phyloP scores from a whole-genome alignment of 2,888 invertebrate species.

The Ecliptopera silaceata region DNA sequence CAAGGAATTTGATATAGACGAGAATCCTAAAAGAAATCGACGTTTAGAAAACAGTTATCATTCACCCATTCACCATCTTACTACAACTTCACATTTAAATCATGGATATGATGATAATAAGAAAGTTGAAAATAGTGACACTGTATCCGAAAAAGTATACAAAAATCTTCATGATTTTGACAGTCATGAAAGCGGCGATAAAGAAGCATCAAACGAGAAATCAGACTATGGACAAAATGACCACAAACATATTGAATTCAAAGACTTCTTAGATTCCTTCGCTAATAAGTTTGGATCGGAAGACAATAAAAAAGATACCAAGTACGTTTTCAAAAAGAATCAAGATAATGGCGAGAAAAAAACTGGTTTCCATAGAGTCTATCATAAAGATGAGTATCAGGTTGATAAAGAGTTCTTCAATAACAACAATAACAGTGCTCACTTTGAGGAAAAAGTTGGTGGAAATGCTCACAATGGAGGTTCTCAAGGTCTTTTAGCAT shows the following conservation, averaged over 20 bases:
- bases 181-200: slow-evolving; percentile 45
- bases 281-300: slow-evolving; percentile 65
- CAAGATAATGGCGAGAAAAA: slow-evolving; percentile 64
- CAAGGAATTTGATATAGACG: slow-evolving; percentile 49
- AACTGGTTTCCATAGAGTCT: slow-evolving; percentile 68
- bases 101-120: slow-evolving; percentile 8
- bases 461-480: slow-evolving; percentile 53
- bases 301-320: slow-evolving; percentile 53
- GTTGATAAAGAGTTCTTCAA: slow-evolving; percentile 72
- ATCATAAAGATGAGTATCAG: slow-evolving; percentile 72
- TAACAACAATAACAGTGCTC: slow-evolving; percentile 56
- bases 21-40: slow-evolving; percentile 41
- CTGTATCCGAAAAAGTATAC: slow-evolving; percentile 41
- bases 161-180: slow-evolving; percentile 44
- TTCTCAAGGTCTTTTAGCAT: slow-evolving; percentile 53
- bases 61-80: not conserved
- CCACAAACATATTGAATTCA: slow-evolving; percentile 53
- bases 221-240: slow-evolving; percentile 42
- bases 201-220: slow-evolving; percentile 44
- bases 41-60: slow-evolving; percentile 37
- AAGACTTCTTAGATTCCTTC: slow-evolving; percentile 64
- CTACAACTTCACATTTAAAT: slow-evolving; percentile 4
- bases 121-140: slow-evolving; percentile 29
- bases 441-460: slow-evolving; percentile 54
- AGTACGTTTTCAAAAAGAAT: slow-evolving; percentile 50